Conservation (phyloP, 2,888 invertebrate genomes). For the Peribatodes rhomboidaria region DNA sequence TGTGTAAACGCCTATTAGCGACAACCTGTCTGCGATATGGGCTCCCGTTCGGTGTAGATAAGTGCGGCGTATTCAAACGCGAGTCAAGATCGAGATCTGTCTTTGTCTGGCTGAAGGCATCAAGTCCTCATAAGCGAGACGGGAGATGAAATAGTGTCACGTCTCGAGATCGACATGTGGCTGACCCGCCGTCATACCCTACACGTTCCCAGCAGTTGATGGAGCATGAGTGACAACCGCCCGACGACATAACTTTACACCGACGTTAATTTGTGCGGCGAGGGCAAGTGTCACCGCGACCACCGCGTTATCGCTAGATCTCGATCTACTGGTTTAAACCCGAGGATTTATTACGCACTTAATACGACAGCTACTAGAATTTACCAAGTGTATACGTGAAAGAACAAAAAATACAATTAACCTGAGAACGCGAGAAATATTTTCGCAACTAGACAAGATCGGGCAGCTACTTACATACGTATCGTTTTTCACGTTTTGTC, state of each 20-base stretch:
- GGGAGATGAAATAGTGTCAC: conserved; percentile 80
- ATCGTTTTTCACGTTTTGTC: conserved; percentile 53
- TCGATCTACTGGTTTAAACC: conserved; percentile 72
- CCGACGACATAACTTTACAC: conserved; percentile 80
- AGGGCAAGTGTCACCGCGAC: conserved; percentile 73
- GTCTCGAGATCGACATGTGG: conserved; percentile 79
- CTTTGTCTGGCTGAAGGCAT: conserved; percentile 77
- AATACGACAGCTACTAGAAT: conserved; percentile 79
- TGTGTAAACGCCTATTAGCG: conserved; percentile 83
- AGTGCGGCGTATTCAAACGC: conserved; percentile 73
- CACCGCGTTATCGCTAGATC: conserved; percentile 74
- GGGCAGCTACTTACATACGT: conserved; percentile 49
- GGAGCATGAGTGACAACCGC: conserved; percentile 85
- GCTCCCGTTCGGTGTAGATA: conserved; percentile 76
- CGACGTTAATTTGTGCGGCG: conserved; percentile 80
- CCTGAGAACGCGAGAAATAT: conserved; percentile 53
- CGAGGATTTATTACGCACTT: conserved; percentile 74
- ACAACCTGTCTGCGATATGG: conserved; percentile 81
- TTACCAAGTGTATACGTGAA: conserved; percentile 60
- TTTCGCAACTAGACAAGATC: conserved; percentile 59
- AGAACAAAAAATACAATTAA: conserved; percentile 64
- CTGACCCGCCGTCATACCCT: conserved; percentile 83
- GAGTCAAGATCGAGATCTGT: conserved; percentile 70
- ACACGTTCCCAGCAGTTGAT: conserved; percentile 84
- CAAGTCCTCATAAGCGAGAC: conserved; percentile 76